A percentile compares a stretch with the other conserved stretches of the same genome.
Conservation (phyloP, 2,113 vertebrate species). For the Amblyornis subalaris region DNA sequence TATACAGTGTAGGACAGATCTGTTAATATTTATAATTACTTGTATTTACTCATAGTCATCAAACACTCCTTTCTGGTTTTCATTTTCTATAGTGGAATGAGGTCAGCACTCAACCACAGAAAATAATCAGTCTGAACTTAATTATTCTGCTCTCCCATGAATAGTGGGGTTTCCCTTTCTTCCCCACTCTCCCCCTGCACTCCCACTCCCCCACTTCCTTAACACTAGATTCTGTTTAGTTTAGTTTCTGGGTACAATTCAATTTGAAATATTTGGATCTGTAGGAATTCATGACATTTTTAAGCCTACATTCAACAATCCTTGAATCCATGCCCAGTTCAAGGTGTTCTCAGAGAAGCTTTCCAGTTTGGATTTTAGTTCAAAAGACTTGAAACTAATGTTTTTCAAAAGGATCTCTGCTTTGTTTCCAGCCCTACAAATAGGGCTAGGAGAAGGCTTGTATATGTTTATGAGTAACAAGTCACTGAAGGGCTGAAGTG, state of each 20-base stretch:
- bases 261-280: neutral
- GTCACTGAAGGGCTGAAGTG: neutral
- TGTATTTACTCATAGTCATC: neutral
- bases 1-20: neutral
- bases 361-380: neutral
- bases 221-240: neutral
- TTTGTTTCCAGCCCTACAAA: neutral
- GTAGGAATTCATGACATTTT: neutral
- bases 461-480: neutral
- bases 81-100: neutral
- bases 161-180: neutral
- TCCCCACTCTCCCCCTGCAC: neutral
- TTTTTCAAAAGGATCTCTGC: neutral
- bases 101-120: neutral
- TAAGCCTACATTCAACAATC: neutral
- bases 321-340: neutral
- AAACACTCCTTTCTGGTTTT: neutral
- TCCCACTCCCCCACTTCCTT: accelerated
- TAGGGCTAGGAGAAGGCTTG: neutral
- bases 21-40: neutral
- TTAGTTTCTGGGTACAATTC: neutral
- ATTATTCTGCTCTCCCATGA: neutral
- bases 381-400: neutral
- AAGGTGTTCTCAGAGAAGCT: neutral
- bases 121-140: neutral